Conservation (phyloP, 2,888 invertebrate species). For the Sthenelais limicola region DNA sequence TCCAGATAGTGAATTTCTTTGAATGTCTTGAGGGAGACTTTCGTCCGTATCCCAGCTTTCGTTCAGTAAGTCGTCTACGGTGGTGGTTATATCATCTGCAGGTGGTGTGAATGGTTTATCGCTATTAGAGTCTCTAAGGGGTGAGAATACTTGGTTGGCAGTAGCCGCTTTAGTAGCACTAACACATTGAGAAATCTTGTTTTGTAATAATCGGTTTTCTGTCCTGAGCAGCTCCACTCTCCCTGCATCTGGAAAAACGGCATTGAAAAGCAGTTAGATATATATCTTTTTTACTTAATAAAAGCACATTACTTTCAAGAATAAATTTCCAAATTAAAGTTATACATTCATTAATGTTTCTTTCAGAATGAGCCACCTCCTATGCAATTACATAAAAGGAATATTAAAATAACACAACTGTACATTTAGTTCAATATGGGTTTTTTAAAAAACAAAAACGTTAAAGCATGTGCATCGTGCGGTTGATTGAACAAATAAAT, state of each 20-base stretch:
- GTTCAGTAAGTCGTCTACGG: background rate
- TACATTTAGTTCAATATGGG: too few species aligned
- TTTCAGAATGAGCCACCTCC: too few species aligned
- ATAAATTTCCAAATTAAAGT: too few species aligned
- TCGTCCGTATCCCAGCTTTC: conserved; percentile 15
- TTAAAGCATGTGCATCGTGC: too few species aligned
- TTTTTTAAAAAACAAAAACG: too few species aligned
- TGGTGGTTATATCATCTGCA: background rate
- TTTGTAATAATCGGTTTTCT: conserved; percentile 41
- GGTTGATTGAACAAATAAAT: too few species aligned
- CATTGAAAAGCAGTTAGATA: too few species aligned
- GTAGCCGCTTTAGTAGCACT: background rate
- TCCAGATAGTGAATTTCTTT: background rate
- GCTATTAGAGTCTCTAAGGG: background rate
- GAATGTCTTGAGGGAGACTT: background rate
- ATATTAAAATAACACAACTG: too few species aligned
- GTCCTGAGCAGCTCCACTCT: conserved; percentile 39
- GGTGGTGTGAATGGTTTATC: background rate
- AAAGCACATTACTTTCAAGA: too few species aligned
- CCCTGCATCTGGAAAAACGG: conserved; percentile 38
- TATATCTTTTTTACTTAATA: too few species aligned
- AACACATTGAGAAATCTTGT: conserved; percentile 22
- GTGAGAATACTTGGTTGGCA: background rate
- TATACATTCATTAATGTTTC: too few species aligned
- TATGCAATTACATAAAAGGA: too few species aligned